These are phyloP conservation scores for Epizoanthus fatuus DNA, from an alignment of 92 coral and sea anemone species.

Conservation along the genomic window DNA sequence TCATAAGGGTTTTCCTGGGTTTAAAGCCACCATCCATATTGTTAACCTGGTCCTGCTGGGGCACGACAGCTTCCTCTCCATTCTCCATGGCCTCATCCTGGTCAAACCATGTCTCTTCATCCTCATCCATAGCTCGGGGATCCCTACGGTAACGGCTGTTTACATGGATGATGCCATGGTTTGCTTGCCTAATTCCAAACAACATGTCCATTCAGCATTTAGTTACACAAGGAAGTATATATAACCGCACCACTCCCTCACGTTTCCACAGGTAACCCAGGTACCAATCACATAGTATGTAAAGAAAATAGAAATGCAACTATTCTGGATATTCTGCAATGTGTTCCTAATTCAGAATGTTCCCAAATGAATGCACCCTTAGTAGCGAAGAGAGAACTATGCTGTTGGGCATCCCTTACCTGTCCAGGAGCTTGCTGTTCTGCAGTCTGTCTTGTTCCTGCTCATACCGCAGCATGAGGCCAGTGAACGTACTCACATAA, in stretches of 20 bases:
- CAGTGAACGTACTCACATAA: constrained; percentile 95
- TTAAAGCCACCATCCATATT: constrained; percentile 71
- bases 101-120: constrained; percentile 97
- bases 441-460: constrained; percentile 94
- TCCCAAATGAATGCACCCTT: too few relatives aligned
- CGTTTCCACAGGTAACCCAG: too few relatives aligned
- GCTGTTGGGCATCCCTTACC: constrained; percentile 54
- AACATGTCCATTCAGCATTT: constrained; percentile 51
- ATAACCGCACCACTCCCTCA: too few relatives aligned
- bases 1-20: constrained; percentile 76
- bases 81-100: constrained; percentile 89
- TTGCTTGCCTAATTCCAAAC: constrained; percentile 32
- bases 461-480: constrained; percentile 92
- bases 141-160: constrained; percentile 96
- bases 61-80: constrained; percentile 79
- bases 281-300: too few relatives aligned
- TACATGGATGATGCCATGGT: constrained; percentile 96
- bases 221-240: too few relatives aligned
- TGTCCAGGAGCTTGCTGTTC: constrained; percentile 80
- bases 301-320: too few relatives aligned
- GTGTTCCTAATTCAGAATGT: too few relatives aligned
- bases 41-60: constrained; percentile 72
- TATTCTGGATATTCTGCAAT: too few relatives aligned
- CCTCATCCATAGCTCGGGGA: constrained; percentile 95
- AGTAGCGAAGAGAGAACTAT: not conserved